These are phyloP conservation scores for Chaetophractus vellerosus DNA, from an alignment of 2,797 vertebrate species.

Conservation along the genomic window DNA sequence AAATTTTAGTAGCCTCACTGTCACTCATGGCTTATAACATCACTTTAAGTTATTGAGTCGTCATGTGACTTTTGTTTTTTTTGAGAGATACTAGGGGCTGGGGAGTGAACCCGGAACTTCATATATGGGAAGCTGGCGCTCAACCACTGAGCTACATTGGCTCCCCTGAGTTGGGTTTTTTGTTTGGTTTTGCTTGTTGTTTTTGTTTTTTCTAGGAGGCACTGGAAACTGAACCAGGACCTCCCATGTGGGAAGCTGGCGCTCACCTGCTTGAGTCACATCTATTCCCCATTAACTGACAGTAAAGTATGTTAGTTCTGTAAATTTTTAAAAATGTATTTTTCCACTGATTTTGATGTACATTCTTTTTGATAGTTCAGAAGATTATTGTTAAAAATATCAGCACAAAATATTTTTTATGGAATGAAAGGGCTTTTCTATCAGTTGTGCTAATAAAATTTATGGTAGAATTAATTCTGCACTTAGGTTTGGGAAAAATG, in stretches of 20 bases:
- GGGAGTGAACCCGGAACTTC: no score
- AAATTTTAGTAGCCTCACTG: background rate
- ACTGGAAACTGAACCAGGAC: no score
- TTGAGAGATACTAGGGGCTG: no score
- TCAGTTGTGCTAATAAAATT: conserved; percentile 24
- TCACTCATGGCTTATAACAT: background rate
- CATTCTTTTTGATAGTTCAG: conserved; percentile 53
- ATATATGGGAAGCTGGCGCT: no score
- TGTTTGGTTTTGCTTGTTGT: no score
- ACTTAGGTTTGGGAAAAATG: conserved; percentile 10
- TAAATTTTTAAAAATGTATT: background rate
- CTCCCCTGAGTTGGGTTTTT: no score
- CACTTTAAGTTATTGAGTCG: background rate
- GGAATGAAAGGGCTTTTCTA: background rate
- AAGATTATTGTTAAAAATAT: conserved; percentile 23
- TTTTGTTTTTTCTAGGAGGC: no score
- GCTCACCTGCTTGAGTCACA: no score
- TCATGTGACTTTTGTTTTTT: background rate
- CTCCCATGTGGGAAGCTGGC: no score
- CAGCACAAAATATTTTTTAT: background rate
- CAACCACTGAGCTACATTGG: no score
- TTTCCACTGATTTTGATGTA: conserved; percentile 45
- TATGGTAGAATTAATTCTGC: conserved; percentile 21
- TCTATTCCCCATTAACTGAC: background rate
- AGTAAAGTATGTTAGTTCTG: background rate